Conservation (phyloP, 1,140 invertebrate genomes). For the Drosophila ohnishii region DNA sequence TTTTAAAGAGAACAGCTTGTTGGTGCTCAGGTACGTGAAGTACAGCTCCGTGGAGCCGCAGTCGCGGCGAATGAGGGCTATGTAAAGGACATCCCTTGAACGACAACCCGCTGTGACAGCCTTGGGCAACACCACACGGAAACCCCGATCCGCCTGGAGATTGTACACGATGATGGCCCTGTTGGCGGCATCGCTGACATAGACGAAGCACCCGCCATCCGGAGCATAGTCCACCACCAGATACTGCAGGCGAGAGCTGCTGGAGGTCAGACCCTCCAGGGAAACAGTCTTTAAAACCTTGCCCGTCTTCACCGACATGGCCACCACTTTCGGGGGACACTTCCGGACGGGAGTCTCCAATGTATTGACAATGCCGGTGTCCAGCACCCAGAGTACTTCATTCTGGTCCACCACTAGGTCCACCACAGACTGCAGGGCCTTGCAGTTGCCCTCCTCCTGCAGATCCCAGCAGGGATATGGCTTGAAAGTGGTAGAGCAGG, state of each 20-base stretch:
- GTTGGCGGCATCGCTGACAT: conserved; percentile 86
- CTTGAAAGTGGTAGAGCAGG: conserved; percentile 82
- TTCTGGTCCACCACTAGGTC: conserved; percentile 85
- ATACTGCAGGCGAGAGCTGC: conserved; percentile 85
- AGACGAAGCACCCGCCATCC: conserved; percentile 85
- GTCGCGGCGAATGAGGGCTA: conserved; percentile 84
- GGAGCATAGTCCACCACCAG: conserved; percentile 85
- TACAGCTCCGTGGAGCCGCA: conserved; percentile 84
- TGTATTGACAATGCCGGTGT: conserved; percentile 85
- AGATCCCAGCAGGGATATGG: conserved; percentile 86
- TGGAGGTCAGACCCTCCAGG: conserved; percentile 84
- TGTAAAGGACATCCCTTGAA: conserved; percentile 85
- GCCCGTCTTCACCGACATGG: conserved; percentile 84
- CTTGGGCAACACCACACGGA: conserved; percentile 85
- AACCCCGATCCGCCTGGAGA: conserved; percentile 85
- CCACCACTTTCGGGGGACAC: conserved; percentile 85
- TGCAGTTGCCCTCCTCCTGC: conserved; percentile 86
- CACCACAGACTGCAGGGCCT: conserved; percentile 85
- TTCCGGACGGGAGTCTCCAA: conserved; percentile 84
- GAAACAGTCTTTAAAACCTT: conserved; percentile 85
- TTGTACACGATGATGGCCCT: conserved; percentile 87
- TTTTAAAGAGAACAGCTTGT: conserved; percentile 84
- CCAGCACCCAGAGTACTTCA: conserved; percentile 85
- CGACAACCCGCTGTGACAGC: conserved; percentile 82
- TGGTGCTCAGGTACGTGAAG: conserved; percentile 85